Base-by-base conservation (phyloP, 2,113 vertebrate genomes). In the Leucoraja erinaceus region DNA sequence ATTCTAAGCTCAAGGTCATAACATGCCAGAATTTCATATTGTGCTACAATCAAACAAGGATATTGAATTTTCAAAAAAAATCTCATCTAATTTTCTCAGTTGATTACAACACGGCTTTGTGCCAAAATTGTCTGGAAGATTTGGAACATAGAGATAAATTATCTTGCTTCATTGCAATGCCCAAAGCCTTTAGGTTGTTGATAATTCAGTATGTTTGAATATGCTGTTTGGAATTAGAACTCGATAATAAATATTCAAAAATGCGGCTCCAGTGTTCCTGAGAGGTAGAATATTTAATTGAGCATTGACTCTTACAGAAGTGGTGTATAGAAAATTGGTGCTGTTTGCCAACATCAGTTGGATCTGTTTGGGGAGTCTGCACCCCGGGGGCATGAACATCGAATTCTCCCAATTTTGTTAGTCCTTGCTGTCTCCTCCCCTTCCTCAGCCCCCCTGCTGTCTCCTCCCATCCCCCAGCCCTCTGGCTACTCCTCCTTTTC, bases 31-130 rank as follows among this genome's bases (percentile, higher is more conserved):
- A 90, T 90, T 90, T 90, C 66, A 90, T 90, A 90, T 70, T 72
- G 66, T 90, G 63, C 28, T 70, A 28, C 63, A 9, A 90, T 91
- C 90, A 72, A 54, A 68, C 61, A 84, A 88, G 38, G 66, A 91
- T 91, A 91, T 72, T 72, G 38, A 68, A 91, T 72, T 91, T 91
- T 91, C 33, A 91, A 70, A 72, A 91, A 91, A 47, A 54, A 91
- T 72, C 90, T 72, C 66, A 91, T 72, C 20, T 72, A 72, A 91
- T 91, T 90, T 63, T 74, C 90, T 91, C 66, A 72, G 22, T 72
- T 91, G 68, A 72, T 91, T 47, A 72, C 63, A 91, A 25, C 7
- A 91, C 12, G 20, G 68, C 20, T 25, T 91, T 54, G 33, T 91
- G 20, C 90, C 68, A 91, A 88, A 86, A 28, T 61, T 61, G n/a